Percentiles rank a stretch among this genome's conserved stretches.
phyloP scores from a whole-genome alignment of 2,797 vertebrate genomes.

The Meriones psammophilus region DNA sequence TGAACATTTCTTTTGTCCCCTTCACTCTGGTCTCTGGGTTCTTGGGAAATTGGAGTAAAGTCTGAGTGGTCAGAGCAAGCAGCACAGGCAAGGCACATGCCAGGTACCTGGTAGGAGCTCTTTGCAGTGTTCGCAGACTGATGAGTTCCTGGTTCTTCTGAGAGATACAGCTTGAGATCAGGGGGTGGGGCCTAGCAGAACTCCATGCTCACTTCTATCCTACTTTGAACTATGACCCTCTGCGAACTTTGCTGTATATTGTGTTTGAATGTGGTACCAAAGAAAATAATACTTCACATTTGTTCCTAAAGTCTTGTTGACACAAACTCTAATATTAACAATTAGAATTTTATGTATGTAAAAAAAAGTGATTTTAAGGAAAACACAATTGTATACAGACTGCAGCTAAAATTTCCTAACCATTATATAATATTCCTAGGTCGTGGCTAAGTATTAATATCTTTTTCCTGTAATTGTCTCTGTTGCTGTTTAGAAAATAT shows the following conservation, averaged over 20 bases:
- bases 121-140: not conserved
- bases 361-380: not conserved
- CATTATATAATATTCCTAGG: not conserved
- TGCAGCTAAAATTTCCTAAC: not conserved
- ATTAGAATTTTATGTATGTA: slow-evolving; percentile 1
- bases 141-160: not conserved
- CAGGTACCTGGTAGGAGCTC: rapidly evolving
- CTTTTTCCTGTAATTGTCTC: slow-evolving; percentile 20
- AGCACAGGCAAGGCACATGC: not conserved
- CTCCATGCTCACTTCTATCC: not conserved
- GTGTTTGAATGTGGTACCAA: not conserved
- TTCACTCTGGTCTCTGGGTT: not conserved
- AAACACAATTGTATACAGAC: not conserved
- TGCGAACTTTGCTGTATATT: not conserved
- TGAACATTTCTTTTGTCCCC: not conserved
- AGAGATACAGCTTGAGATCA: not conserved
- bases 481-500: not conserved
- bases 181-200: rapidly evolving
- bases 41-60: not conserved
- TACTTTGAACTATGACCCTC: not conserved
- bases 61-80: not conserved
- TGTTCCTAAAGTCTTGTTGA: slow-evolving; percentile 28
- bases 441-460: not conserved
- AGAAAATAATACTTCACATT: slow-evolving; percentile 34
- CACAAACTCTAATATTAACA: slow-evolving; percentile 1